Percentiles rank a stretch among this genome's conserved stretches.
phyloP scores from a whole-genome alignment of 2,113 vertebrate genomes.

The Bambusicola thoracicus region DNA sequence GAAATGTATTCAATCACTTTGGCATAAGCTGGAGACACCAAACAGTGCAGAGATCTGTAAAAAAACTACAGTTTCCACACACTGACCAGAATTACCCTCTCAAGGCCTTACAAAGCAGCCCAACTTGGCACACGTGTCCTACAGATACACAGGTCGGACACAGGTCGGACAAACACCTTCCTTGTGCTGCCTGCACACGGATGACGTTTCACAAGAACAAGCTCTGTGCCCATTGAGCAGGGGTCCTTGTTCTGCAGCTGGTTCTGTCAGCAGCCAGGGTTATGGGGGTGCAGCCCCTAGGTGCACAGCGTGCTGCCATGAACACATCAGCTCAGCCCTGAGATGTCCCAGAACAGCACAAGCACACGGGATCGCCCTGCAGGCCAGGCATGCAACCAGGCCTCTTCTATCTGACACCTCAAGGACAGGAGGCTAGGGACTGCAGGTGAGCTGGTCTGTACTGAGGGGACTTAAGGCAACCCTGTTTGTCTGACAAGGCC shows the following conservation, averaged over 20 bases:
- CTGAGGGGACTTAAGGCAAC: not conserved
- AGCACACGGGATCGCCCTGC: not conserved
- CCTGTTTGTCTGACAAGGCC: not conserved
- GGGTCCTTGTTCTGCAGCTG: not conserved
- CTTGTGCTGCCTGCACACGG: not conserved
- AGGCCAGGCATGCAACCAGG: rapidly evolving
- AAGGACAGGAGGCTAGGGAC: not conserved
- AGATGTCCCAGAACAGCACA: not conserved
- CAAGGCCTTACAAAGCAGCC: not conserved
- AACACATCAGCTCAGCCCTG: not conserved
- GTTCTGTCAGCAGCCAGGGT: no score
- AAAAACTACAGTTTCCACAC: not conserved
- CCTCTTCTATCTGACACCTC: rapidly evolving
- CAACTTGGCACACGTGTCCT: not conserved
- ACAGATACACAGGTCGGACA: not conserved
- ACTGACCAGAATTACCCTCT: not conserved
- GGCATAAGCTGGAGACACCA: no score
- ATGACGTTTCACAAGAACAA: not conserved
- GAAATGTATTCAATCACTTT: no score
- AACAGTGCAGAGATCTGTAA: not conserved
- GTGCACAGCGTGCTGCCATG: no score
- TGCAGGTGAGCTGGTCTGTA: not conserved
- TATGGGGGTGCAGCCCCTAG: not conserved
- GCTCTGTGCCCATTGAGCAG: not conserved
- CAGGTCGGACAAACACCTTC: rapidly evolving